Conservation (phyloP, 2,888 invertebrate genomes). For the Cryptocephalus moraei region DNA sequence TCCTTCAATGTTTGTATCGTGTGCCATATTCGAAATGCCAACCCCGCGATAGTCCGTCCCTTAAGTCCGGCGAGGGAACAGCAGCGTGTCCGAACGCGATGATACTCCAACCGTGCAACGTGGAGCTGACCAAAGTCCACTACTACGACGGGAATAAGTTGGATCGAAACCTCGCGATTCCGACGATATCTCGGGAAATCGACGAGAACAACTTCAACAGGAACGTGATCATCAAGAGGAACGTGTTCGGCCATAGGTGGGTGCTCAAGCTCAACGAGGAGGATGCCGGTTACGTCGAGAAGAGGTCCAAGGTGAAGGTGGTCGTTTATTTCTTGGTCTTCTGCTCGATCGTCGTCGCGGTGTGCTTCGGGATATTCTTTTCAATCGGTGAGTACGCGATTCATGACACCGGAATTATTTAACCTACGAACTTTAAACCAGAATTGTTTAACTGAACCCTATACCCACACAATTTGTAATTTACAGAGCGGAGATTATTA, state of each 20-base stretch:
- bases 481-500: too few species aligned
- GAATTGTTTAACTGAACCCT: too few species aligned
- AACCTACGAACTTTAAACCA: too few species aligned
- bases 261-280: constrained; percentile 33
- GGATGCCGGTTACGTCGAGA: constrained; percentile 13
- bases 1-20: constrained; percentile 10
- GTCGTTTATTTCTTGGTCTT: constrained; percentile 26
- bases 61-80: too few species aligned
- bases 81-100: constrained; percentile 9
- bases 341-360: constrained; percentile 24
- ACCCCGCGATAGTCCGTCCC: background rate
- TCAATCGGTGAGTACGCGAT: constrained; percentile 22
- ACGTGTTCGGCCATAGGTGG: constrained; percentile 34
- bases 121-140: constrained; percentile 33
- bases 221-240: constrained; percentile 30
- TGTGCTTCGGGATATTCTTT: constrained; percentile 27
- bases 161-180: constrained; percentile 17
- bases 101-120: constrained; percentile 23
- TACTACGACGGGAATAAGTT: constrained; percentile 27
- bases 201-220: constrained; percentile 22
- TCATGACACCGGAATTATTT: background rate
- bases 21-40: background rate
- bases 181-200: constrained; percentile 28
- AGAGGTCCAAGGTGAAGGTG: constrained; percentile 12
- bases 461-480: too few species aligned